Base-by-base conservation (phyloP, 2,113 vertebrate genomes). In the Periophthalmus modestus region DNA sequence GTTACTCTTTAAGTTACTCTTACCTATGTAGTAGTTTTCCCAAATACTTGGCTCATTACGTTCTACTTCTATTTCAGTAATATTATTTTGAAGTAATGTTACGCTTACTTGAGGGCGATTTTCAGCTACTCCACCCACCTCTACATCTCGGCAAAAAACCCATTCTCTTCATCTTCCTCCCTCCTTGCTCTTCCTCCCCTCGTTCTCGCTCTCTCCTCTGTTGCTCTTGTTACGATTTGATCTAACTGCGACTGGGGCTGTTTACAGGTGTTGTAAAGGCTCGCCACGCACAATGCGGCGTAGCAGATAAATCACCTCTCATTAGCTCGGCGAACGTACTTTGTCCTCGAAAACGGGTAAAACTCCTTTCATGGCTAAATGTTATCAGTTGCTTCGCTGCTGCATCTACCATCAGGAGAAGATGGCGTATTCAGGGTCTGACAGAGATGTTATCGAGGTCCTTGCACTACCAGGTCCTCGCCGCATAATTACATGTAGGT, bases 401-500 rank as follows among this genome's bases (percentile, higher is more conserved):
- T 55, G 65, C 34, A 69, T 24, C 21, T 78, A 58, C 36, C 54
- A 78, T 57, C 11, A 55, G 55, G 14, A 69, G 69, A 14, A 1
- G 39, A 47, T 74, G 33, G 50, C 69, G 57, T 55, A 28, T 71
- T 74, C 28, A 62, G 70, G 55, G 69, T 19, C 46, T 73, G 18
- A 65, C 43, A 55, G 59, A 67, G 74, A 82, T 69, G 75, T 39
- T 73, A 81, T 84, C 39, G 75, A 69, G 66, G 72, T 78, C 72
- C 78, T 21, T 34, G 52, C 24, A 11, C 70, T 69, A 67, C 61
- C 58, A 62, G 71, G 67, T 19, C 66, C 69, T 50, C 52, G 11
- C 46, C 75, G 61, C 43, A 33, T 77, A 83, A 80, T 75, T 71
- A 82, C 71, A 79, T 62, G 69, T 72, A 77, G n/a, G n/a, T n/a